Evolutionary conservation across 2,113 vertebrate genomes (phyloP), one percentile per base, ranked within the genome.

Genomic region (Chamaetylas fuelleborni): DNA sequence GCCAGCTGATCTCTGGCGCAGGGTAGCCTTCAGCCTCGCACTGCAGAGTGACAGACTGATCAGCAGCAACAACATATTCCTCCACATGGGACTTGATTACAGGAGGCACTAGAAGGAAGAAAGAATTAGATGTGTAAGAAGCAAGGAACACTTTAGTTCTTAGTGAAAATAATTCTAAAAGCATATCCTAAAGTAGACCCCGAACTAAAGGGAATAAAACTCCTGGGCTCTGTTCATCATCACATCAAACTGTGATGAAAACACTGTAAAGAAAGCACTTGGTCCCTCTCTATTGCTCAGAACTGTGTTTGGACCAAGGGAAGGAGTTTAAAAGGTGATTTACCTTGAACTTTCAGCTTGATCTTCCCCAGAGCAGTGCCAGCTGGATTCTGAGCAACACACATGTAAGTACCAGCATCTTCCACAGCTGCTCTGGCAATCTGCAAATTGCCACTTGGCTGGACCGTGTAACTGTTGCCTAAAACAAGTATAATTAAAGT

Each of bases 331-430:
- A 60, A 60, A 67, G 47, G 34, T 36, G 15, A 86, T 85, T 87
- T 96, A 99, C 99, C 98, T 98, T 99, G 99, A 56, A 99, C 98
- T 97, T 98, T 98, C 81, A 99, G 97, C 96, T 99, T 99, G 93
- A 99, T 99, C 96, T 99, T 99, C 33, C 99, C 98, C 85, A 99
- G 95, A 15, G 99, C 99, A 3, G 99, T 99, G 29, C 99, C 99
- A 53, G 99, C 99, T 90, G 98, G 97, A 91, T 99, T 99, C 94
- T 99, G 99, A 94, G 99, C 99, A 93, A 99, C 98, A 85, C 99
- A 99, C 83, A 99, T 98, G 71, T 99, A 99, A 26, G 98, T 98
- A 18, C 99, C 99, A 86, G 98, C 97, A 96, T 99, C 99, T 50
- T 98, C 98, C 81, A 98, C 97, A 65, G 96, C 57, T 19, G 98